A percentile compares a stretch with the other conserved stretches of the same genome.
Evolutionary conservation across 1,140 invertebrate genomes (phyloP).

Genomic region (Rhagoletis pomonella): DNA sequence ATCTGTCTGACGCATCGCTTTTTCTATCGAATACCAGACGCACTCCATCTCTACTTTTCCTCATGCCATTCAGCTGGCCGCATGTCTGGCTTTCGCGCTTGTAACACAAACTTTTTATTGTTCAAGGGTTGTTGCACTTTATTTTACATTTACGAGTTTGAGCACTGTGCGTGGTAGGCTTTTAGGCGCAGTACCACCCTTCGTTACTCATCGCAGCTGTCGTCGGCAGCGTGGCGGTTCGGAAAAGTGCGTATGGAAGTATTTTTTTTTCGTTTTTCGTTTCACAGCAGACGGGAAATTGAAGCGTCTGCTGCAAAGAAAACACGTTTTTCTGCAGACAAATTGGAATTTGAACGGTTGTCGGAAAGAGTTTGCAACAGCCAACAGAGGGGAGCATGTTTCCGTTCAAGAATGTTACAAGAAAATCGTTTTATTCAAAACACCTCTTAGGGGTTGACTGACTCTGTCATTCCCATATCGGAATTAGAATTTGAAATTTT

Average conservation of each 20-base stretch:
- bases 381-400: no score
- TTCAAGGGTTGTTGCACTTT: slow-evolving; percentile 26
- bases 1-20: slow-evolving; percentile 4
- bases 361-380: no score
- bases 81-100: not conserved
- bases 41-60: not conserved
- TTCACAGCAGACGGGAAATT: no score
- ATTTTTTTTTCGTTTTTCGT: not conserved
- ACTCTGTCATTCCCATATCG: no score
- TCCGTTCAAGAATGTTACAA: no score
- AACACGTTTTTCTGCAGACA: no score
- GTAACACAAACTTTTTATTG: not conserved
- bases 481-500: no score
- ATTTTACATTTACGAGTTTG: not conserved
- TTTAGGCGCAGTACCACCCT: not conserved
- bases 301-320: no score
- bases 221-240: not conserved
- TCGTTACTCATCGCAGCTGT: not conserved
- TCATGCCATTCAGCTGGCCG: not conserved
- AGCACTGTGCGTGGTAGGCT: not conserved
- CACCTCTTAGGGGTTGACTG: no score
- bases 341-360: no score
- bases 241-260: not conserved
- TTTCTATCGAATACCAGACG: not conserved
- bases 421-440: no score